Conservation (phyloP, 2,113 vertebrate genomes). For the Phodopus roborovskii region DNA sequence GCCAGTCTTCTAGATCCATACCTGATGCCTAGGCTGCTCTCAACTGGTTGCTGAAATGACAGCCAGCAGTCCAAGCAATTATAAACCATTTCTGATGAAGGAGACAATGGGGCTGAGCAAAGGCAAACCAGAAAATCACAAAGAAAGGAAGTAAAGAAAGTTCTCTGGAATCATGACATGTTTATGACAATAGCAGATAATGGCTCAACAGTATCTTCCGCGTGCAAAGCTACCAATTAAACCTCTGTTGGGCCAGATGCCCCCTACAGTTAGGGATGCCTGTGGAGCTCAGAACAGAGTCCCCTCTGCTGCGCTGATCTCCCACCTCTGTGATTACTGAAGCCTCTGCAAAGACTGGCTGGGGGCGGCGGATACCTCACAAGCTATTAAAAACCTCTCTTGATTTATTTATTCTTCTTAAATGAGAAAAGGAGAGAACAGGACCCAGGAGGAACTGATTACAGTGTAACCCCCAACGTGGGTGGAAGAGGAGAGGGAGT, state of each 20-base stretch:
- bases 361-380: constrained; percentile 9
- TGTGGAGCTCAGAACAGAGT: background rate
- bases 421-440: constrained; percentile 32
- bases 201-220: constrained; percentile 43
- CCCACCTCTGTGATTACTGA: constrained; percentile 24
- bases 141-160: background rate
- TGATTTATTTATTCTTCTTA: constrained; percentile 23
- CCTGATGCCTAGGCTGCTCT: background rate
- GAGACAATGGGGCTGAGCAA: background rate
- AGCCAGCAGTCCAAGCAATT: background rate
- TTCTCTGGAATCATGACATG: constrained; percentile 47
- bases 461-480: background rate
- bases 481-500: background rate
- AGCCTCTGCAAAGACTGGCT: background rate
- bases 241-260: background rate
- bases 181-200: constrained; percentile 59
- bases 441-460: background rate
- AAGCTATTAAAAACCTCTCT: background rate
- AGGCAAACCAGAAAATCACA: background rate
- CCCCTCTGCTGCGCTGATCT: background rate
- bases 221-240: constrained; percentile 62
- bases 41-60: background rate
- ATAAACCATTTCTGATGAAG: background rate
- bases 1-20: background rate
- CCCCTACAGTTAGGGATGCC: background rate